These are phyloP conservation scores for Liodrosophila aerea DNA, from an alignment of 2,888 invertebrate species.

Conservation along the genomic window DNA sequence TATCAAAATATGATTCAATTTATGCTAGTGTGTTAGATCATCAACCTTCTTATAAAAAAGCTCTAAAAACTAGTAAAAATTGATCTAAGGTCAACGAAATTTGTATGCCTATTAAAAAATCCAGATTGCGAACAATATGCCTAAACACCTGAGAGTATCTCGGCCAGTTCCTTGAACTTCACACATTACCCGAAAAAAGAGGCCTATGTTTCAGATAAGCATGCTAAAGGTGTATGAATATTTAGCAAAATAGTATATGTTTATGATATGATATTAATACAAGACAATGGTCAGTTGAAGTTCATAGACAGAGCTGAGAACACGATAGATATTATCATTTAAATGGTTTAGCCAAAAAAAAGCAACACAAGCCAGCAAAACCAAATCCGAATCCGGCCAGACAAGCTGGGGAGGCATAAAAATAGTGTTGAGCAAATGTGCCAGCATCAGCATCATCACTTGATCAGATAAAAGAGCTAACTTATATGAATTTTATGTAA, in stretches of 20 bases:
- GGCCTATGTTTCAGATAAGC: constrained; percentile 5
- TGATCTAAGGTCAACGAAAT: constrained; percentile 14
- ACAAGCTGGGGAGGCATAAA: constrained; percentile 33
- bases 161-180: constrained; percentile 67
- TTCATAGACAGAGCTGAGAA: background rate
- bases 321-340: constrained; percentile 59
- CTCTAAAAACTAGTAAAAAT: background rate
- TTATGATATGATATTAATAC: background rate
- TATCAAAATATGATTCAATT: no score
- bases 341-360: constrained; percentile 38
- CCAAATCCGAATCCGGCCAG: constrained; percentile 43
- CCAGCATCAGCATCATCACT: constrained; percentile 21
- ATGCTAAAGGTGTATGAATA: constrained; percentile 21
- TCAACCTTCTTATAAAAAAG: background rate
- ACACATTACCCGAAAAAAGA: constrained; percentile 33
- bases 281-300: background rate
- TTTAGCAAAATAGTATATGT: constrained; percentile 1
- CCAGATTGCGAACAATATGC: background rate
- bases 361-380: constrained; percentile 6
- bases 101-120: constrained; percentile 4
- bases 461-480: constrained; percentile 39
- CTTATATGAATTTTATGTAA: constrained; percentile 55
- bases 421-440: constrained; percentile 36
- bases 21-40: background rate
- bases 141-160: constrained; percentile 13